Base-by-base conservation (phyloP, 2,797 vertebrate species). In the Champsocephalus esox region DNA sequence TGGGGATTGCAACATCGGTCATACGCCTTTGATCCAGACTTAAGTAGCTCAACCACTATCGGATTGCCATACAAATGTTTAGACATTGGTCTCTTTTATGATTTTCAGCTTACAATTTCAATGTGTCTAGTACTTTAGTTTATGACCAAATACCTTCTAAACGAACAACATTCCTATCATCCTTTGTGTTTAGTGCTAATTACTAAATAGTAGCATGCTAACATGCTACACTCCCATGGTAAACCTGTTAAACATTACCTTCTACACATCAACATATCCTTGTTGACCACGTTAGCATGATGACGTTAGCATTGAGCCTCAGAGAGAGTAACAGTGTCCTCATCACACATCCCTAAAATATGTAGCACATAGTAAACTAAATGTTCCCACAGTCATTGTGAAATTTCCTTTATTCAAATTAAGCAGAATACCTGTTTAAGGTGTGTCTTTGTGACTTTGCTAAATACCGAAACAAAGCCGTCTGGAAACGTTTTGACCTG, bases 401-500 rank as follows among this genome's bases (percentile, higher is more conserved):
- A 50, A 19, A 2, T 45, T 62, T 9, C 43, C 0, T 58, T 10
- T 5, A n/a, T 49, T 49, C 34, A 61, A 58, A 59, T 56, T 28
- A 59, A 13, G 28, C 28, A 58, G 44, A 3, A n/a, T 54, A 45
- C 4, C 13, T 14, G 5, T n/a, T n/a, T 45, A 58, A 34, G 2
- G n/a, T 38, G 60, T 49, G 17, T 61, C 48, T 67, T 24, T 77
- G 68, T 62, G 44, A 64, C 69, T 74, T 69, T 75, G 69, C 75
- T 44, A 60, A 75, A 73, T 24, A 59, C 70, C 5, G 14, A 73
- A 77, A 79, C 10, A 19, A 17, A 21, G 73, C 84, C 70, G 72
- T n/a, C 12, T 72, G 72, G 56, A 79, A 89, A 85, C 46, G 65
- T 81, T 81, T 68, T 81, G 72, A 91, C 84, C 83, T 74, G 73